A percentile compares a stretch with the other conserved stretches of the same genome.
phyloP scores from a whole-genome alignment of 1,140 invertebrate species.

The Platyura marginata region DNA sequence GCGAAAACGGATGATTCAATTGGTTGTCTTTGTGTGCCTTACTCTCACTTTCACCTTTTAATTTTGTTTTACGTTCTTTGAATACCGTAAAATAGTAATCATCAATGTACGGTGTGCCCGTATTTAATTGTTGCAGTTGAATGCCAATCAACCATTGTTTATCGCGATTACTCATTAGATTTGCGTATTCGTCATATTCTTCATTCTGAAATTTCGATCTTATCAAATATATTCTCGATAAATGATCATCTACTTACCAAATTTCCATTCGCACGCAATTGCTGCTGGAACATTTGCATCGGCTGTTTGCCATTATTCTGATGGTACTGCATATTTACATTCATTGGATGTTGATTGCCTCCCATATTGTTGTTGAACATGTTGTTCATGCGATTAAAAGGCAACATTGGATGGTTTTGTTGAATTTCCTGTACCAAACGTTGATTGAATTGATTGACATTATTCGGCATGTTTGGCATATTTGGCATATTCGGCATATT shows the following conservation, averaged over 20 bases:
- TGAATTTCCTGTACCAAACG: conserved; percentile 34
- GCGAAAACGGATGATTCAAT: conserved; percentile 35
- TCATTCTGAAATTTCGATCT: conserved; percentile 3
- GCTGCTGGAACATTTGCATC: conserved; percentile 15
- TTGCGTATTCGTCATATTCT: conserved; percentile 61
- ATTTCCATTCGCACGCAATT: conserved; percentile 17
- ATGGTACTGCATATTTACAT: conserved; percentile 10
- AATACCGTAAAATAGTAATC: conserved; percentile 71
- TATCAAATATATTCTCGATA: conserved; percentile 5
- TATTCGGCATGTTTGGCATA: conserved; percentile 15
- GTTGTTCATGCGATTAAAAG: not conserved
- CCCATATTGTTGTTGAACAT: not conserved
- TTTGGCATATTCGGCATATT: conserved; percentile 12
- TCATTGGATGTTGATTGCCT: not conserved
- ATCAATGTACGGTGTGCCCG: conserved; percentile 67
- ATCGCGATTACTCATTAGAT: conserved; percentile 76
- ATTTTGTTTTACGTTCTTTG: conserved; percentile 35
- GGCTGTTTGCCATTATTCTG: conserved; percentile 19
- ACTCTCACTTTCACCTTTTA: conserved; percentile 27
- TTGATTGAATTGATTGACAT: conserved; percentile 16
- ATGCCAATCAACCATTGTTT: conserved; percentile 90
- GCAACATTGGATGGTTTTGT: conserved; percentile 34
- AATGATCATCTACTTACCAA: conserved; percentile 6
- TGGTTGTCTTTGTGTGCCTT: conserved; percentile 39
- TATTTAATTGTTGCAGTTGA: conserved; percentile 72